These are phyloP conservation scores for Fistularia tabacaria DNA, from an alignment of 2,797 vertebrate species.

Conservation along the genomic window DNA sequence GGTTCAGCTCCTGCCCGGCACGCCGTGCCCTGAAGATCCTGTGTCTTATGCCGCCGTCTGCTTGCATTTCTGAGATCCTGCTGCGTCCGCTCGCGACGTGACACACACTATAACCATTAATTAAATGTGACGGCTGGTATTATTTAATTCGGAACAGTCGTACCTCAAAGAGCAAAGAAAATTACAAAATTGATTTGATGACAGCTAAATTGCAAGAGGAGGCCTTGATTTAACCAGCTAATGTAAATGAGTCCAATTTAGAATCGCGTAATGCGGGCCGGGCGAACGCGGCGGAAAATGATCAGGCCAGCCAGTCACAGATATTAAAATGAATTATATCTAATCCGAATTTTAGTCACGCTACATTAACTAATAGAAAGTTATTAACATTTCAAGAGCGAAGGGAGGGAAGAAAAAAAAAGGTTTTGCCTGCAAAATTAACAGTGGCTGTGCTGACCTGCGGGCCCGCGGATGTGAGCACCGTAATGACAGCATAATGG, in stretches of 20 bases:
- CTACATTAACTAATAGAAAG: slow-evolving; percentile 99
- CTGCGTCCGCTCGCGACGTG: slow-evolving; percentile 44
- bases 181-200: slow-evolving; percentile 91
- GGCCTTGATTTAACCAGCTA: slow-evolving; percentile 88
- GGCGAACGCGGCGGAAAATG: slow-evolving; percentile 89
- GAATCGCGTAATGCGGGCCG: slow-evolving; percentile 88
- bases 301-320: slow-evolving; percentile 99
- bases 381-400: slow-evolving; percentile 99
- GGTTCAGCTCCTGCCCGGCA: slow-evolving; percentile 40
- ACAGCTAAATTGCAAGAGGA: slow-evolving; percentile 92
- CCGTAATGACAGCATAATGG: slow-evolving; percentile 99
- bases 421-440: slow-evolving; percentile 99
- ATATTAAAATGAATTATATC: slow-evolving; percentile 99
- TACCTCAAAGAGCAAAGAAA: slow-evolving; percentile 78
- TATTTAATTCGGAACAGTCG: slow-evolving; percentile 76
- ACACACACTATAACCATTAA: slow-evolving; percentile 67
- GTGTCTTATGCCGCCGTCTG: slow-evolving; percentile 39
- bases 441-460: slow-evolving; percentile 99
- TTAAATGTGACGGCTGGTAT: slow-evolving; percentile 75
- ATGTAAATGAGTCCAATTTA: slow-evolving; percentile 98
- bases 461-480: slow-evolving; percentile 89
- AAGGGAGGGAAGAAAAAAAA: slow-evolving; percentile 81
- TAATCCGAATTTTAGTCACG: slow-evolving; percentile 99
- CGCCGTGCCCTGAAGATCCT: slow-evolving; percentile 20
- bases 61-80: slow-evolving; percentile 43